Evolutionary conservation across 2,888 invertebrate genomes (phyloP), one percentile per base, ranked within the genome.

Genomic region (Azorinus chamasolen): DNA sequence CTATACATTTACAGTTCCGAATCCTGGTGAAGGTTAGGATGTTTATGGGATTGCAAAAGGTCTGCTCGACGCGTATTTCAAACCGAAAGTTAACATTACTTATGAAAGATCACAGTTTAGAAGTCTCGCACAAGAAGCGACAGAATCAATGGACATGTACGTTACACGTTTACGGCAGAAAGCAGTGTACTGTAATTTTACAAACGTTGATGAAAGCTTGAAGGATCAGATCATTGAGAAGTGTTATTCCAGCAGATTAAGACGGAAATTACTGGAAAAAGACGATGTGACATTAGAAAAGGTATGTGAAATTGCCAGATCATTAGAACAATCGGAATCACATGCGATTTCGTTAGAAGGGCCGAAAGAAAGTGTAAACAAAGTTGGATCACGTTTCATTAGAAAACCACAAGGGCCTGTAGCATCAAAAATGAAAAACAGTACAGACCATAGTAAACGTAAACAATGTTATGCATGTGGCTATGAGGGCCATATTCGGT

Each of bases 201-300:
- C 24, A 1, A 12, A 20, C 20, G 12, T 20, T 3, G 51, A 51
- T 24, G 51, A 48, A 2, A 14, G n/a, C 3, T 25, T 51, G 2
- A 20, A 27, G 8, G 51, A 51, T 24, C 51, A 51, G 8, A 55
- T 83, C 5, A 62, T 79, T 4, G 68, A 73, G 10, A 80, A 73
- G 24, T 72, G 74, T 51, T 12, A 12, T 1, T 74, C 66, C 12
- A 45, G 32, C 3, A 41, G 41, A n/a, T 22, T 83, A 16, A 39
- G 72, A 32, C 50, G 75, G 3, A 71, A 75, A 22, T 25, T 75
- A 12, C 43, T 74, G 12, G 77, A 78, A 46, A 51, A 59, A 41
- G 55, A 55, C 10, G 54, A 53, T 22, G 57, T 80, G 5, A 73
- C 45, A 32, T 39, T 77, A 27, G 51, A 68, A 2, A 24, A 58